These are phyloP conservation scores for Pan troglodytes DNA, from an alignment of 2,113 vertebrate species.

Conservation along the genomic window DNA sequence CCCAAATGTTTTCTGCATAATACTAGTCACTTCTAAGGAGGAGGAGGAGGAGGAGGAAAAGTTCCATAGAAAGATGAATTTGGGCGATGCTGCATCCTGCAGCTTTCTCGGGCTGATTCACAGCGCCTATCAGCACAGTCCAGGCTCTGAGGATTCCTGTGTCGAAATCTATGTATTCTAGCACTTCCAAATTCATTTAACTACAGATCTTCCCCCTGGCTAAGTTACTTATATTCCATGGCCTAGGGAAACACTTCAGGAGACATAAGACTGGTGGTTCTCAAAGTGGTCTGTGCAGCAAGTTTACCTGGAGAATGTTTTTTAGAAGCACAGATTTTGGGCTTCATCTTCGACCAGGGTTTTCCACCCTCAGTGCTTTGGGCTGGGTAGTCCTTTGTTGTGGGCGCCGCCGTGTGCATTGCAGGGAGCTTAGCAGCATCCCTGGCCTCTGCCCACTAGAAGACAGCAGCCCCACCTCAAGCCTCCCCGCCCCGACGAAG, in stretches of 20 bases:
- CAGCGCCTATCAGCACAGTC: neutral
- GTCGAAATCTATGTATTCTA: neutral
- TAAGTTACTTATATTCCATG: neutral
- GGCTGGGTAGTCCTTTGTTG: neutral
- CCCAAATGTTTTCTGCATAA: neutral
- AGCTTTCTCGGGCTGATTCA: neutral
- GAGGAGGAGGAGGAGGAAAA: neutral
- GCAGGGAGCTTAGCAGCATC: too few relatives aligned
- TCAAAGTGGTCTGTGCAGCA: neutral
- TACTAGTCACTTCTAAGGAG: neutral
- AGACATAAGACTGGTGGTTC: neutral
- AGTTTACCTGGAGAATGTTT: neutral
- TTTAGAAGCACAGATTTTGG: neutral
- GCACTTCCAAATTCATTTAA: neutral
- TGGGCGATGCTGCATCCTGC: accelerated
- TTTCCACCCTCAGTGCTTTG: neutral
- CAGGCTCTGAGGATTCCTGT: neutral
- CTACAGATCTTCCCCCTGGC: neutral
- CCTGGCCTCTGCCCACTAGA: neutral
- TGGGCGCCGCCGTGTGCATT: neutral
- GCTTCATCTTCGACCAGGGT: neutral
- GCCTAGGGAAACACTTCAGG: neutral
- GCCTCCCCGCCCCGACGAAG: too few relatives aligned
- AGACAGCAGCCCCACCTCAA: neutral
- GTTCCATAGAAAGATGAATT: neutral